Evolutionary conservation across 2,888 invertebrate species (phyloP), one percentile per base, ranked within the genome.

Genomic region (Hirtodrosophila cameraria): DNA sequence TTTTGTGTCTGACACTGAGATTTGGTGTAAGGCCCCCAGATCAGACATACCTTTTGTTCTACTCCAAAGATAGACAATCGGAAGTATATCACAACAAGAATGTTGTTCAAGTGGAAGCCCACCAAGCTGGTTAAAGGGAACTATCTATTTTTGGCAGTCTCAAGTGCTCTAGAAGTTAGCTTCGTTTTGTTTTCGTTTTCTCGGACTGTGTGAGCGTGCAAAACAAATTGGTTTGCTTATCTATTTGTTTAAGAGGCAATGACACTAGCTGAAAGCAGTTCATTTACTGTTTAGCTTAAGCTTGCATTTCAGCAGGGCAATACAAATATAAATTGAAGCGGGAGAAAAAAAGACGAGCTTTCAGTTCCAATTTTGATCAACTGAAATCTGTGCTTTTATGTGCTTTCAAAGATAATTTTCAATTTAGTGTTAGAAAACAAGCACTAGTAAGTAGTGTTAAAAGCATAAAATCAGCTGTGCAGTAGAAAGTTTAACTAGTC

Each of bases 101-200:
- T 69, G 41, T 43, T 71, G 46, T 65, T 71, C 53, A 71, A 23
- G 27, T 27, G 49, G 25, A 49, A 36, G 71, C 33, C 38, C 69
- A 48, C 61, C 31, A 9, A 28, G 38, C 16, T 13, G 48, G 8
- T 18, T 27, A 55, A 69, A 65, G 52, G 61, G 60, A 73, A 59
- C 53, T 43, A 38, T 52, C 74, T 77, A 75, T 75, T 75, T 77
- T 69, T 59, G 74, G 77, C 49, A 61, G 28, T 38, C 48, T 59
- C 61, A 73, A 77, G 78, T 77, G 69, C 69, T 16, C 60, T 63
- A 67, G 43, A 75, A 74, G 53, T 58, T 59, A 54, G 42, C 71
- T 72, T 18, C 13, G 13, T 18, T 50, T 18, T 18, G 27, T 43
- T 30, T 35, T 31, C 18, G 8, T 16, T 45, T n/a, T 35, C 25